Base-by-base conservation (phyloP, 2,888 invertebrate genomes). In the Stegana nigrithorax region DNA sequence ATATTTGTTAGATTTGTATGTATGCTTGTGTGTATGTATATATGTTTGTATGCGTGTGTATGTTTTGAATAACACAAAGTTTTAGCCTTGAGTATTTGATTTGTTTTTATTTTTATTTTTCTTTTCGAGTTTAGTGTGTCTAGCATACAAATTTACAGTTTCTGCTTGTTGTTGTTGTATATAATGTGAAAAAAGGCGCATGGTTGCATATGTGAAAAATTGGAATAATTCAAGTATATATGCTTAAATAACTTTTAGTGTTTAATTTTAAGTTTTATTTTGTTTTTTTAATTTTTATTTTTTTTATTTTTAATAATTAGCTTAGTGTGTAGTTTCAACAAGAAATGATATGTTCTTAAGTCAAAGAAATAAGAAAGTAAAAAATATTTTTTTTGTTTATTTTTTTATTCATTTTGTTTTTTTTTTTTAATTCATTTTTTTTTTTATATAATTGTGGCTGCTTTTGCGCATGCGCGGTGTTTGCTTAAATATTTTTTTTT, bases 301-400 rank as follows among this genome's bases (percentile, higher is more conserved):
- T 51, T 25, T 5, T 60, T 51, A 12, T 17, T 17, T 26, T 17
- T 60, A 50, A 19, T 39, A 27, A 14, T 21, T 51, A 27, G 57
- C 63, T 32, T 23, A 55, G 21, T 23, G 7, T 72, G 68, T 68
- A 67, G 72, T 70, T 76, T 74, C 68, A 79, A 77, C 68, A 69
- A 76, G 78, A 77, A 77, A 78, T 78, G 81, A 78, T 78, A 75
- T 78, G 78, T 78, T 73, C 74, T 74, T 69, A 80, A 78, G 79
- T 80, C 73, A 79, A 77, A 77, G 65, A 57, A 58, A 65, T 51
- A 29, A 25, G 45, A 44, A 36, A 51, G 39, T 27, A 59, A 57
- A 67, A 67, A 72, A 53, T 60, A 64, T 60, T 57, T 63, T 58
- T 60, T 58, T 50, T 62, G 62, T 65, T 64, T 47, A 63, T 68